These are phyloP conservation scores for Chinchilla lanigera DNA, from an alignment of 2,113 vertebrate species.

Conservation along the genomic window DNA sequence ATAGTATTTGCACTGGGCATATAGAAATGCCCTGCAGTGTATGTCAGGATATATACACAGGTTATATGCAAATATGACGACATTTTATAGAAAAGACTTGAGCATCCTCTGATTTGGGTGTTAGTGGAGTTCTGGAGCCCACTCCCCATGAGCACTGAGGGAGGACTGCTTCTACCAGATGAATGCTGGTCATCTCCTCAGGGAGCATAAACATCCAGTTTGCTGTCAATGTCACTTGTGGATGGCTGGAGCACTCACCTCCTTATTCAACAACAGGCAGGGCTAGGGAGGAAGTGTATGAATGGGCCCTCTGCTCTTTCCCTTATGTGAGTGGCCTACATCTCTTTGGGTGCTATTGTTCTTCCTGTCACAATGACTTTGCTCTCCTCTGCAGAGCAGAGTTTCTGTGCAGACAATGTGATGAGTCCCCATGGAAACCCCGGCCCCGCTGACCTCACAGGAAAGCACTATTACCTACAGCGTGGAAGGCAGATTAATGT, in stretches of 20 bases:
- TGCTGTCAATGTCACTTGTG: not conserved
- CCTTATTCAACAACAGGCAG: not conserved
- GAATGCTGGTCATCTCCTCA: not conserved
- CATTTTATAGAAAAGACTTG: not conserved
- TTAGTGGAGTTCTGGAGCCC: not conserved
- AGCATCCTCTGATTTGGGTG: not conserved
- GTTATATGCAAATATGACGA: too few species aligned
- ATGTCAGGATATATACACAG: not conserved
- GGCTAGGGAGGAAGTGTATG: not conserved
- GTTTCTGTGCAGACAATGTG: not conserved
- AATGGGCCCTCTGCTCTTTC: not conserved
- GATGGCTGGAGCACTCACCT: not conserved
- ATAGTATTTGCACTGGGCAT: not conserved
- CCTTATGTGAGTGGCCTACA: not conserved
- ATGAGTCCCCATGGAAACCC: not conserved
- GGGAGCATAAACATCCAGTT: fast-evolving
- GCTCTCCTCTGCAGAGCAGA: not conserved
- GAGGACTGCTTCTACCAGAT: not conserved
- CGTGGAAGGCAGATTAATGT: not conserved
- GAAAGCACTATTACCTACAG: not conserved
- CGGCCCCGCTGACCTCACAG: not conserved
- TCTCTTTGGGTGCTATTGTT: not conserved
- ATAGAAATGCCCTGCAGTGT: not conserved
- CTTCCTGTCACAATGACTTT: not conserved
- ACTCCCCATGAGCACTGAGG: too few species aligned